These are phyloP conservation scores for Dynastes grantii DNA, from an alignment of 2,888 invertebrate species.

Conservation along the genomic window DNA sequence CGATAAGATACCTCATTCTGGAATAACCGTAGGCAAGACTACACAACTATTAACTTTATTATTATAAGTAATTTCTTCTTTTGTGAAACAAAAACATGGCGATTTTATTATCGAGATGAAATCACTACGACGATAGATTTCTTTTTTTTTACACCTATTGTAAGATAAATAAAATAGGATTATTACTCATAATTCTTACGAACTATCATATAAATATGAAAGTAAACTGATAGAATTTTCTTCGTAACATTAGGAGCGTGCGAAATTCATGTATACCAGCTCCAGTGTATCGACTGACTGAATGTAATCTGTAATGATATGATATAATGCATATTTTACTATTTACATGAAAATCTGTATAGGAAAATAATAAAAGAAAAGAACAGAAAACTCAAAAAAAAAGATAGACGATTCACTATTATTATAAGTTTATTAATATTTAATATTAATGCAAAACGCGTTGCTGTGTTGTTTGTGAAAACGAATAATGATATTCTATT, in stretches of 20 bases:
- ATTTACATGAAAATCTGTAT: neutral
- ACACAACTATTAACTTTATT: constrained; percentile 33
- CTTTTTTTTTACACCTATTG: neutral
- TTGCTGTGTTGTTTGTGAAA: constrained; percentile 3
- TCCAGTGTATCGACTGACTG: neutral
- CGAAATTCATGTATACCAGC: neutral
- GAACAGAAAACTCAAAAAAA: neutral
- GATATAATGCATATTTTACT: constrained; percentile 10
- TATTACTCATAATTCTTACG: constrained; percentile 8
- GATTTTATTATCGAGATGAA: neutral
- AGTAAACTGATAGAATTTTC: no score
- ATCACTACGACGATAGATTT: neutral
- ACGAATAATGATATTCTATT: neutral
- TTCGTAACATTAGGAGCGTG: no score
- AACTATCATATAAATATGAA: neutral
- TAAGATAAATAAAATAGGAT: neutral
- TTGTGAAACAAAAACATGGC: neutral
- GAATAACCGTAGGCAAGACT: constrained; percentile 2
- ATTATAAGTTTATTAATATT: constrained; percentile 1
- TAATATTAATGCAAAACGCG: neutral
- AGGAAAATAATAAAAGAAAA: neutral
- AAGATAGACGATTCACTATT: constrained; percentile 1
- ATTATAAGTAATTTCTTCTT: constrained; percentile 27
- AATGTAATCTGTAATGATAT: neutral
- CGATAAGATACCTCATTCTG: constrained; percentile 42